Evolutionary conservation across 2,888 invertebrate genomes (phyloP).

Genomic region (Axea sp.): DNA sequence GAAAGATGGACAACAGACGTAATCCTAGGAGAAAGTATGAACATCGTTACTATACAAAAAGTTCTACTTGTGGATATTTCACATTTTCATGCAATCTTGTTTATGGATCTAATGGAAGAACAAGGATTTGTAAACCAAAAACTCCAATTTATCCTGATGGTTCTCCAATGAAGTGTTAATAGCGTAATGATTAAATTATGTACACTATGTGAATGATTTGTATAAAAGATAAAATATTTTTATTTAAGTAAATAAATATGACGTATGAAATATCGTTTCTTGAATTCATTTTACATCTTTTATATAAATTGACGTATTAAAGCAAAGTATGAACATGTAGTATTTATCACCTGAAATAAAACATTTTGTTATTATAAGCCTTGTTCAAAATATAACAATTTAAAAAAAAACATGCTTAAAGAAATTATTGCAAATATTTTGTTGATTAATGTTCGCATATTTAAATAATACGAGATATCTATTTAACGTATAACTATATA

Average conservation of each 20-base stretch:
- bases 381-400: too few relatives aligned
- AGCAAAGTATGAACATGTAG: not conserved
- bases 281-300: not conserved
- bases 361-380: too few relatives aligned
- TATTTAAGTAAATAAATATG: not conserved
- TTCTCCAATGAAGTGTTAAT: slow-evolving; percentile 83
- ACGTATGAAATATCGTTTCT: not conserved
- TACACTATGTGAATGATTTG: too few relatives aligned
- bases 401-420: too few relatives aligned
- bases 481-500: too few relatives aligned
- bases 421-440: too few relatives aligned
- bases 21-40: slow-evolving; percentile 81
- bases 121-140: slow-evolving; percentile 90
- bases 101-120: slow-evolving; percentile 87
- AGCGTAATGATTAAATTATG: too few relatives aligned
- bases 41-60: slow-evolving; percentile 90
- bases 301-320: slow-evolving; percentile 10
- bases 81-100: slow-evolving; percentile 92
- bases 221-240: too few relatives aligned
- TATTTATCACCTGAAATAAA: slow-evolving; percentile 15
- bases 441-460: too few relatives aligned
- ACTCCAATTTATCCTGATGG: slow-evolving; percentile 89
- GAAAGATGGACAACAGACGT: slow-evolving; percentile 83
- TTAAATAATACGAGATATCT: too few relatives aligned
- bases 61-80: slow-evolving; percentile 92